Base-by-base conservation (phyloP, 2,797 vertebrate species). In the Manis javanica region DNA sequence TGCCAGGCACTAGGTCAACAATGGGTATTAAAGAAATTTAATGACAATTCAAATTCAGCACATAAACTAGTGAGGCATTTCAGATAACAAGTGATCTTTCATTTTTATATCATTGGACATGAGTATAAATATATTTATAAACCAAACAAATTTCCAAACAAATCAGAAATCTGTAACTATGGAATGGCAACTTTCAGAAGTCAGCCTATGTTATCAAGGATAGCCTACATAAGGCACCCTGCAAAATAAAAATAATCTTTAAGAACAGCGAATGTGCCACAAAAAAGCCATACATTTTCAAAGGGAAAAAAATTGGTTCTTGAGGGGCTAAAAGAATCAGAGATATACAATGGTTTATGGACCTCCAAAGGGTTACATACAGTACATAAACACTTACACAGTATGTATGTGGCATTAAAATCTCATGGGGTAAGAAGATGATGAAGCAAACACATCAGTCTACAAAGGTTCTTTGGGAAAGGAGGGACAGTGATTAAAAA, bases 41-140 rank as follows among this genome's bases (percentile, higher is more conserved):
- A 64, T 21, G 59, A 86, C 18, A 83, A 93, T 83, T 86, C 46
- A 91, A 94, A 91, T 89, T 90, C 42, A 91, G 69, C 26, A 92
- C 26, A 14, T 21, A 96, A 93, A n/a, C 19, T 89, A 63, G 51
- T 88, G 10, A 95, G 24, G 37, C 37, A 69, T 53, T n/a, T 68
- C 51, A 92, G 49, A 82, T 79, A 92, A 96, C 59, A 82, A 63
- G 37, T 84, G 23, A 79, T 1, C 16, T 79, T 92, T 79, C 53
- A 91, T 31, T 95, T 74, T 88, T 31, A 37, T 91, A 87, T 75
- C 18, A 89, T 1, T 69, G 37, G 92, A 72, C 14, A 37, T n/a
- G n/a, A 83, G 15, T 89, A 15, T 68, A 68, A 89, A 59, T 89
- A 85, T 2, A 88, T 57, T 71, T n/a, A 69, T 11, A 57, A 5